Base-by-base conservation (phyloP, 2,888 invertebrate genomes). In the Salpingus planirostris region DNA sequence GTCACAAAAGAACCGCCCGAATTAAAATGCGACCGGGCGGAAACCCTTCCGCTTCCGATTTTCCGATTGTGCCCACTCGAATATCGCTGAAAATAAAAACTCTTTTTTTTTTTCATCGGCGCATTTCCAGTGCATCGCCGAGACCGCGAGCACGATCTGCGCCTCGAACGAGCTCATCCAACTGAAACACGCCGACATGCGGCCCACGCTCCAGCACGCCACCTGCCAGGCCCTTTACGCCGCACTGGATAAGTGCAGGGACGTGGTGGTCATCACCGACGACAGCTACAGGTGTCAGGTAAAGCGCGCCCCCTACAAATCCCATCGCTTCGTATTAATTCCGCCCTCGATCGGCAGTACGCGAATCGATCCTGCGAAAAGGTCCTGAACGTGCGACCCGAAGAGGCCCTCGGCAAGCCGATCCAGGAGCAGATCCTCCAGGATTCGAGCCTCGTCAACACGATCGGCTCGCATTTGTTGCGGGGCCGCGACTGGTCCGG, bases 241-340 rank as follows among this genome's bases (percentile, higher is more conserved):
- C 13, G 90, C 91, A n/a, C 69, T 86, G 31, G 90, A 92, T 64
- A 78, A 83, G 57, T 84, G 85, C 55, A 75, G 79, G 36, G 92
- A 93, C 62, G 77, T 90, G 47, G 78, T 93, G 11, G 82, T 91
- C 47, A 77, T 95, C 46, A 89, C 91, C 11, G 88, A 90, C 61
- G 82, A 85, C 53, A 76, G 81, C 52, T 82, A 86, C 57, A 75
- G 80, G 64, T 78, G 92, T 61, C 80, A 86, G 70, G 86, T 85
- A 53, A 64, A 64, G 15, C 8, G 5, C 8, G 5, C 8, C 8
- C 18, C 8, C 8, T n/a, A n/a, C n/a, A n/a, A n/a, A n/a, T n/a
- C n/a, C n/a, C n/a, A n/a, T n/a, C n/a, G n/a, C n/a, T 18, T 18
- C 18, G 5, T 18, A 18, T 18, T 18, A 18, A 18, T 18, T 18